Evolutionary conservation across 30 jellyfish, hydroid and myxozoan species (phyloP), one percentile per base, ranked within the genome.

Genomic region (Turritopsis rubra): DNA sequence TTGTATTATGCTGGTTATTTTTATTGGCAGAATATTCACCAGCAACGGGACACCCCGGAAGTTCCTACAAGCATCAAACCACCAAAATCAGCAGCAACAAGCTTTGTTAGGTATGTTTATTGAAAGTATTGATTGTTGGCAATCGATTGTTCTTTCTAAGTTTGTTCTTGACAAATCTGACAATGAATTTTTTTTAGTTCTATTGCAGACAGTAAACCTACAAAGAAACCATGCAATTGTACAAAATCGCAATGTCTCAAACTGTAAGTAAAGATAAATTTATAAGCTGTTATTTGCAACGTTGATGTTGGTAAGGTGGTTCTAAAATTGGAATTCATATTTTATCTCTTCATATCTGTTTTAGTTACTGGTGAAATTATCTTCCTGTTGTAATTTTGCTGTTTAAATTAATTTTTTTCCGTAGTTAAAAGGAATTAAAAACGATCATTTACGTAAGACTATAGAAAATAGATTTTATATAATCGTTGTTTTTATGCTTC

Each of bases 201-300:
- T 31, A 27, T 80, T 16, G 54, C 79, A 52, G 97, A 86, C 21
- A 73, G 96, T 53, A 86, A 81, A 74, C 92, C 95, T 23, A 82
- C 83, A 26, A 89, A 89, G 89, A 91, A 91, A 80, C 97, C 97
- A 0, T 91, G 97, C 84, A 91, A 91, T 66, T 91, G 97, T 76
- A 91, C 97, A 0, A 91, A 91, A 71, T 91, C 97, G 29, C 97
- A 91, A 66, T 91, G 97, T 79, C 86, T 91, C 22, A 91, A 91
- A 87, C 82, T 91, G 97, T 91, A 86, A 86, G 96, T 82, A 13
- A 41, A n/a, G 52, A n/a, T n/a, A 29, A 25, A 53, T 22, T 72
- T 26, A 29, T 3, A 21, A 21, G 22, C 18, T 66, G 7, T 66
- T n/a, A 5, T 17, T 66, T 52, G n/a, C n/a, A n/a, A n/a, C n/a